Evolutionary conservation across 2,888 invertebrate species (phyloP).

Genomic region (Epistrophella euchroma): DNA sequence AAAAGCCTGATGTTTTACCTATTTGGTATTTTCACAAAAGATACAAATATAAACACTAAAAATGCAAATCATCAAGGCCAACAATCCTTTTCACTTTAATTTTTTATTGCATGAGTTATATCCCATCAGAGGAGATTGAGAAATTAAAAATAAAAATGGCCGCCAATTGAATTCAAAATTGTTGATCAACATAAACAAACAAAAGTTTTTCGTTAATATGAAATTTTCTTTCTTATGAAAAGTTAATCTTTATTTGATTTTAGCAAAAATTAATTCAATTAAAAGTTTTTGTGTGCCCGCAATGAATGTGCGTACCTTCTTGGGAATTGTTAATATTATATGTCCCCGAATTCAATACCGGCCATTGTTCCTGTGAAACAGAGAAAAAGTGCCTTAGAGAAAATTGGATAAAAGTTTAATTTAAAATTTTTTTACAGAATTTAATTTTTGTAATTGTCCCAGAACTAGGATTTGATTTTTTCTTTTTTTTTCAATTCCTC

Average conservation of each 20-base stretch:
- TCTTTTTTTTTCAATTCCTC: not conserved
- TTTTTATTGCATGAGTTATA: slow-evolving; percentile 4
- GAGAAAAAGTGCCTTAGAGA: not conserved
- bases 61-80: not conserved
- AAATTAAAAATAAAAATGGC: not conserved
- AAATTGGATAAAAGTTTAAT: not conserved
- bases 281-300: slow-evolving; percentile 30
- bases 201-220: slow-evolving; percentile 1
- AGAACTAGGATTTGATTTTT: not conserved
- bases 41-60: not conserved
- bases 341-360: not conserved
- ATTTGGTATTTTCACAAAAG: not conserved
- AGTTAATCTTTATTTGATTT: slow-evolving; percentile 26
- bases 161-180: not conserved
- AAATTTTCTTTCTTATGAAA: not conserved
- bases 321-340: not conserved
- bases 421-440: not conserved
- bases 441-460: not conserved
- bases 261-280: slow-evolving; percentile 34
- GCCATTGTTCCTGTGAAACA: too few species aligned
- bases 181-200: slow-evolving; percentile 15
- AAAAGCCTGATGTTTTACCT: not conserved
- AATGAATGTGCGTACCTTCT: not conserved
- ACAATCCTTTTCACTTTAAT: not conserved
- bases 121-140: not conserved